Conservation (phyloP, 2,888 invertebrate genomes). For the Synanthedon formicaeformis region DNA sequence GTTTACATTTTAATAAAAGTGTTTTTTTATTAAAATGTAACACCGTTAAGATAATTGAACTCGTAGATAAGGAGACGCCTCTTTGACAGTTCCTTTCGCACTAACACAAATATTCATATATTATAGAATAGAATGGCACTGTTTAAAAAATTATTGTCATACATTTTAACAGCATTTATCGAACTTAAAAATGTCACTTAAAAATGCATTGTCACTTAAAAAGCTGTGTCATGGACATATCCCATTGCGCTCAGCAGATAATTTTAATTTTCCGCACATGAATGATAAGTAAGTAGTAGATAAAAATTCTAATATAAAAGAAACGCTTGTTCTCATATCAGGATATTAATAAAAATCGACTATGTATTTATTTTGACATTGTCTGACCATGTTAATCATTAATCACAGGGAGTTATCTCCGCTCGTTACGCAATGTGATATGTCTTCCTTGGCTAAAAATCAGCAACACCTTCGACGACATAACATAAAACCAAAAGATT, state of each 20-base stretch:
- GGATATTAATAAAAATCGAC: background rate
- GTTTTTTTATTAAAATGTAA: no score
- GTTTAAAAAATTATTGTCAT: no score
- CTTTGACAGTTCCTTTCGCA: no score
- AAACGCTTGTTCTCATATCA: slow-evolving; percentile 5
- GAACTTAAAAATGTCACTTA: background rate
- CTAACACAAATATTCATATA: no score
- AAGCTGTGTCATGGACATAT: slow-evolving; percentile 14
- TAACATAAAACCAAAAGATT: slow-evolving; percentile 5
- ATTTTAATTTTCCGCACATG: slow-evolving; percentile 3
- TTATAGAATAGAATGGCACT: no score
- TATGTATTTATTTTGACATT: no score
- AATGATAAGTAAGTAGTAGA: slow-evolving; percentile 17
- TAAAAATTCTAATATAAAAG: slow-evolving; percentile 2
- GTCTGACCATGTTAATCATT: no score
- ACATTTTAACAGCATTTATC: no score
- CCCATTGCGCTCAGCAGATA: slow-evolving; percentile 21
- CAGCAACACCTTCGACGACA: slow-evolving; percentile 5
- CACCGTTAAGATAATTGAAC: no score
- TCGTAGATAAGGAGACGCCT: no score
- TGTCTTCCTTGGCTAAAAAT: slow-evolving; percentile 18
- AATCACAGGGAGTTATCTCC: slow-evolving; percentile 3
- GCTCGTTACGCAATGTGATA: slow-evolving; percentile 25
- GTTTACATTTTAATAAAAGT: no score
- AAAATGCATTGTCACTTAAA: background rate